These are phyloP conservation scores for Lutjanus erythropterus DNA, from an alignment of 2,113 vertebrate species.

Conservation along the genomic window DNA sequence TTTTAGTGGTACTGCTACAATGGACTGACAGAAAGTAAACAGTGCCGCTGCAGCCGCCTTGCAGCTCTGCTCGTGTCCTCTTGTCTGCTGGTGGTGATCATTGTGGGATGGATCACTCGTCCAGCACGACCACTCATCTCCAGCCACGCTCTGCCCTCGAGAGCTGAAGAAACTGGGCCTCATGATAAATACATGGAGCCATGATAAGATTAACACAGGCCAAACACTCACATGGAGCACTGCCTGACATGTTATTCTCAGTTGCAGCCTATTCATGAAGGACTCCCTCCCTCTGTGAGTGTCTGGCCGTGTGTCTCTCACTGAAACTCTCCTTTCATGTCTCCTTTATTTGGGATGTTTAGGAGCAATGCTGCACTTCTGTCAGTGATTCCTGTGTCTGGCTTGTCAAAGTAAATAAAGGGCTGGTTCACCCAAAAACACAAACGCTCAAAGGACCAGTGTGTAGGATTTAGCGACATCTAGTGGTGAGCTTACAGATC, in stretches of 20 bases:
- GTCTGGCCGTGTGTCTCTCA: conserved; percentile 48
- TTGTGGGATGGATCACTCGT: conserved; percentile 63
- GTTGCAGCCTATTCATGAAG: conserved; percentile 49
- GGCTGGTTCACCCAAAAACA: background rate
- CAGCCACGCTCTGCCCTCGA: conserved; percentile 43
- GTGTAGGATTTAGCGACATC: too few relatives aligned
- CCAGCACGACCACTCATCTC: conserved; percentile 48
- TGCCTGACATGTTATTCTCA: conserved; percentile 50
- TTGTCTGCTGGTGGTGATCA: conserved; percentile 45
- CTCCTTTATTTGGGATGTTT: conserved; percentile 21
- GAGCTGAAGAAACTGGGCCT: conserved; percentile 59
- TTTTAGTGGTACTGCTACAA: conserved; percentile 59
- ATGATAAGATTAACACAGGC: conserved; percentile 76
- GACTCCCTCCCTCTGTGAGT: conserved; percentile 48
- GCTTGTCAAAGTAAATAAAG: background rate
- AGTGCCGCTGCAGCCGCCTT: conserved; percentile 38
- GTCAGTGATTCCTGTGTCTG: background rate
- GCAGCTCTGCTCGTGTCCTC: conserved; percentile 28
- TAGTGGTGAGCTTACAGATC: too few relatives aligned
- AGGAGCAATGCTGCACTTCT: background rate
- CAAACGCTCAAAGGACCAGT: too few relatives aligned
- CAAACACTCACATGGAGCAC: conserved; percentile 52
- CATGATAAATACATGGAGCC: conserved; percentile 71
- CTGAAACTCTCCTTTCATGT: background rate
- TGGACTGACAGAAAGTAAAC: conserved; percentile 63